These are phyloP conservation scores for Asobara japonica DNA, from an alignment of 1,140 invertebrate species.

Conservation along the genomic window DNA sequence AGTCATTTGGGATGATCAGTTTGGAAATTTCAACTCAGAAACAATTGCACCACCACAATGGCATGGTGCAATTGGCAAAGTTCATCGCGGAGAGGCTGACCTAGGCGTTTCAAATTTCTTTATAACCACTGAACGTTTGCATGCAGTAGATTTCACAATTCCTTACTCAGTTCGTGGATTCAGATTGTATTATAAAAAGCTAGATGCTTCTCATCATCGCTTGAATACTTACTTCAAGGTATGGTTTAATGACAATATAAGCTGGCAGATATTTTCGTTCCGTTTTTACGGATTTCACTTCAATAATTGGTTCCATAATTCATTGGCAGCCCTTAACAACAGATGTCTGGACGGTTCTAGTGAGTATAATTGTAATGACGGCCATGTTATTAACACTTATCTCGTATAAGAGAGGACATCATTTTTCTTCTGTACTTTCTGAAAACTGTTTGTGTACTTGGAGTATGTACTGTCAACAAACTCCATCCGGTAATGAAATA, in stretches of 20 bases:
- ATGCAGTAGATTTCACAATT: slow-evolving; percentile 47
- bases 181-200: slow-evolving; percentile 43
- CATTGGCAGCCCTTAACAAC: slow-evolving; percentile 37
- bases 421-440: slow-evolving; percentile 21
- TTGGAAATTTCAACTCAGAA: slow-evolving; percentile 37
- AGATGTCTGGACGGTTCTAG: slow-evolving; percentile 41
- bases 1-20: slow-evolving; percentile 20
- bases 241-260: neutral
- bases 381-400: slow-evolving; percentile 43
- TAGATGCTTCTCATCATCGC: slow-evolving; percentile 16
- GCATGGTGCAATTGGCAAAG: slow-evolving; percentile 47
- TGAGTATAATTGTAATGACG: slow-evolving; percentile 29
- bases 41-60: slow-evolving; percentile 47
- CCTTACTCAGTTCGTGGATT: slow-evolving; percentile 42
- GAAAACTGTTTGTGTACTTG: slow-evolving; percentile 44
- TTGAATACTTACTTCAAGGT: slow-evolving; percentile 52
- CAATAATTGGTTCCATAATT: neutral
- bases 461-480: slow-evolving; percentile 37
- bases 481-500: neutral
- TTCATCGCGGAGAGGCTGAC: slow-evolving; percentile 38
- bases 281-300: neutral
- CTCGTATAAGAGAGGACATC: neutral
- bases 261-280: neutral
- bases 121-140: slow-evolving; percentile 41
- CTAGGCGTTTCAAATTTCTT: slow-evolving; percentile 47